Base-by-base conservation (phyloP, 1,140 invertebrate genomes). In the Formica exsecta region DNA sequence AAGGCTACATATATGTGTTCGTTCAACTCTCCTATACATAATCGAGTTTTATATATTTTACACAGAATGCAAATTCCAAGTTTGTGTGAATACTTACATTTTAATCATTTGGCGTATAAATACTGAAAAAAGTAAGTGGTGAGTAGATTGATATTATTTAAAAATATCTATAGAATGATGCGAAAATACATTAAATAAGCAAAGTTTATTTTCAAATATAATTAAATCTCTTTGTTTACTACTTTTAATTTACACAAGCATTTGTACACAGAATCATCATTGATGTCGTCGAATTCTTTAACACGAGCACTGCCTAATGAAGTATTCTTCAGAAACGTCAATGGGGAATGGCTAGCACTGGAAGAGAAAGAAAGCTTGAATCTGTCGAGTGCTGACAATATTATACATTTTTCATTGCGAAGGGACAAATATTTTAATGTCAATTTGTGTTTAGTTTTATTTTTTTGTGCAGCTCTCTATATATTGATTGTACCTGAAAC, bases 331-430 rank as follows among this genome's bases (percentile, higher is more conserved):
- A 87, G 84, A 81, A 88, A 79, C 70, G 88, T 83, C 16, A 86
- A 92, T 65, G 92, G 92, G 38, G 75, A 76, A 80, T 71, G 62
- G 25, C 41, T 92, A 19, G 88, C 54, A 3, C 32, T 92, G 0
- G 66, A 83, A 7, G 90, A 92, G 41, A 89, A 76, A 70, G 83
- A 51, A 51, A 76, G 62, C 51, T 11, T 11, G 9, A 89, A 57
- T n/a, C 61, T 62, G 13, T 16, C 62, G 11, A 77, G 79, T 25
- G 16, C 86, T 61, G 68, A 85, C 29, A 85, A 87, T 62, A 87
- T 92, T 25, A 87, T 92, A 54, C 91, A 91, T 68, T 92, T 92
- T 65, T 68, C 75, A 19, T 74, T 92, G 48, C 81, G 65, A 29
- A 91, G 73, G 13, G 38, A 88, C 1, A 70, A 44, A 38, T 57